Evolutionary conservation across 2,113 vertebrate genomes (phyloP).

Genomic region (Saccopteryx bilineata): DNA sequence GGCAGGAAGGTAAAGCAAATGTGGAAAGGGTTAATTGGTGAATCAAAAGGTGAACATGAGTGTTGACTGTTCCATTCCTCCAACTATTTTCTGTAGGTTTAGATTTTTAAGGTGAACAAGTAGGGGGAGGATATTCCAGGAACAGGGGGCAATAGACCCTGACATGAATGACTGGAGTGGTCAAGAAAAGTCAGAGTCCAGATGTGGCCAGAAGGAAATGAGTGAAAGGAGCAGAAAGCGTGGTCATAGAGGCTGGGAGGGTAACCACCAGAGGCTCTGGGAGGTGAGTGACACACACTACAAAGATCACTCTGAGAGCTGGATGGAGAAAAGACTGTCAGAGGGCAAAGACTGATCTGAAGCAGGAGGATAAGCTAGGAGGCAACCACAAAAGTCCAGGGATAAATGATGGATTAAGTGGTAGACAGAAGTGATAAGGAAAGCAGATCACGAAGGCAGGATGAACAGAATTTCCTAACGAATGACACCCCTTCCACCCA

Average conservation of each 20-base stretch:
- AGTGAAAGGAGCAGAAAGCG: background rate
- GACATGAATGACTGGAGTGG: background rate
- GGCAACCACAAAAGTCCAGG: background rate
- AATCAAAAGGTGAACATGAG: background rate
- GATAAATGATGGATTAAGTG: background rate
- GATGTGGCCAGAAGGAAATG: background rate
- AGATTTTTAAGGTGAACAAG: background rate
- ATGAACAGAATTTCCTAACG: background rate
- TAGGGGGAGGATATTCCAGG: background rate
- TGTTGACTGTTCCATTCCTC: background rate
- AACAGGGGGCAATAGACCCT: background rate
- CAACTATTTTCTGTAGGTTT: background rate
- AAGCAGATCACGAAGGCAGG: background rate
- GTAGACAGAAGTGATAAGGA: background rate
- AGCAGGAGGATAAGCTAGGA: background rate
- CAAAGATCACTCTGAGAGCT: background rate
- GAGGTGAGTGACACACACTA: too few relatives aligned
- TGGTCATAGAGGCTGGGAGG: accelerated
- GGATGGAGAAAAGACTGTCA: accelerated
- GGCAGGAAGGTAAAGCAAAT: background rate
- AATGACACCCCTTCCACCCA: too few relatives aligned
- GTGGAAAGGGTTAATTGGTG: background rate
- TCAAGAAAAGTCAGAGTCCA: background rate
- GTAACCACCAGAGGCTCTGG: background rate
- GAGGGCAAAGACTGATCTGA: background rate